Evolutionary conservation across 2,113 vertebrate species (phyloP), one percentile per base, ranked within the genome.

Genomic region (Lonchura striata): DNA sequence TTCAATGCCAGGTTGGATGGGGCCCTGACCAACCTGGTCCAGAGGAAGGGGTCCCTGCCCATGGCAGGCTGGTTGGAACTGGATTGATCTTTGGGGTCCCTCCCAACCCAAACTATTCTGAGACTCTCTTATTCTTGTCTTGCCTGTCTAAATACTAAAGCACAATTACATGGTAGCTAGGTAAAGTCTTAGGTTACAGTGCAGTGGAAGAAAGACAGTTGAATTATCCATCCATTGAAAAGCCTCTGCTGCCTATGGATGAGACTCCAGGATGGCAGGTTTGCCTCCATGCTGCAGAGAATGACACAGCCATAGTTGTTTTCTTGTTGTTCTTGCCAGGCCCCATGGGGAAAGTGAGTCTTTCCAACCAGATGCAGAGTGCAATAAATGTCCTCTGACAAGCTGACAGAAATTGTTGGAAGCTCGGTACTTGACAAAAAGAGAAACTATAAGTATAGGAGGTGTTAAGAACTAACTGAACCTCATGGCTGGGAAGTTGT

Each of bases 401-500:
- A 77, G 56, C 2, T 46, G 35, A 44, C 60, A 77, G 60, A 70
- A 50, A 46, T 69, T 37, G 70, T 41, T 52, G 33, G 60, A 46
- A n/a, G 33, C 33, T 91, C 2, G 1, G 37, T 65, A 39, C 61
- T 50, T 69, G 28, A 39, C 52, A 61, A 30, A 82, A 53, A 28
- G 31, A 47, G 46, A 23, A 31, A 59, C 47, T 33, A 23, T 33
- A 23, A 20, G 77, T 57, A 46, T 7, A 23, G 30, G 31, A 27
- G 10, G 35, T 39, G 41, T 63, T 49, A 30, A 46, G 68, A 83
- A 35, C 1, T 3, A 83, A 57, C 52, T 82, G 60, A 80, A 59
- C 85, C 78, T 57, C 39, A 27, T 78, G 72, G 66, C 37, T 96
- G 96, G 92, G 95, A 97, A 97, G 92, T 93, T 56, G 30, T 54